Evolutionary conservation across 2,797 vertebrate genomes (phyloP), one percentile per base, ranked within the genome.

Genomic region (Chiloscyllium punctatum): DNA sequence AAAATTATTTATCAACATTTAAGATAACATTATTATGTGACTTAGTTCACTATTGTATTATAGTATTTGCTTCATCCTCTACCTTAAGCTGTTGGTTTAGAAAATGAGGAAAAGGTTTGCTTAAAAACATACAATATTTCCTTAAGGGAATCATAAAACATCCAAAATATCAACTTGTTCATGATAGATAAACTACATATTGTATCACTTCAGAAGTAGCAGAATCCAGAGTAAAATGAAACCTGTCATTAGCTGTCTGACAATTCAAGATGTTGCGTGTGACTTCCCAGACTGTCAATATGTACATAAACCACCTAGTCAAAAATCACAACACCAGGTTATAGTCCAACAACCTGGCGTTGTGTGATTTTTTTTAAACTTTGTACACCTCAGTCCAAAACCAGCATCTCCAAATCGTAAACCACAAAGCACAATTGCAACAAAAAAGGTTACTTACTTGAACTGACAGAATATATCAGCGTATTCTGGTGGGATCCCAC

Each of bases 391-490:
- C 42, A 48, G 42, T 48, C 42, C 42, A 48, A 48, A 48, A 48
- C 42, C 1, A 48, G 42, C 42, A 48, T 48, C 42, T 48, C 42
- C 33, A 57, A 62, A 91, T 23, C 6, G 30, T 25, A 87, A 71
- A 33, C 15, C 21, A 4, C 88, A 66, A 66, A 37, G 33, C 57
- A 62, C 57, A 62, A 1, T 62, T 8, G 8, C 0, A 62, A 57
- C 8, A 13, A 62, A 62, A 62, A 13, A 62, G 57, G 66, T 30
- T 16, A 98, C 99, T 99, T 98, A 99, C 99, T 99, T 99, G 98
- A 99, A 99, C 96, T 99, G 99, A 97, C 99, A 99, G 97, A 99
- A 99, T 97, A 99, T 99, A 95, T 99, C 99, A 0, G 99, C 99
- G 0, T 99, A 99, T 96, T 99, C 99, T 0, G 98, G 98, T 1